Base-by-base conservation (phyloP, 1,140 invertebrate genomes). In the Achroia grisella region DNA sequence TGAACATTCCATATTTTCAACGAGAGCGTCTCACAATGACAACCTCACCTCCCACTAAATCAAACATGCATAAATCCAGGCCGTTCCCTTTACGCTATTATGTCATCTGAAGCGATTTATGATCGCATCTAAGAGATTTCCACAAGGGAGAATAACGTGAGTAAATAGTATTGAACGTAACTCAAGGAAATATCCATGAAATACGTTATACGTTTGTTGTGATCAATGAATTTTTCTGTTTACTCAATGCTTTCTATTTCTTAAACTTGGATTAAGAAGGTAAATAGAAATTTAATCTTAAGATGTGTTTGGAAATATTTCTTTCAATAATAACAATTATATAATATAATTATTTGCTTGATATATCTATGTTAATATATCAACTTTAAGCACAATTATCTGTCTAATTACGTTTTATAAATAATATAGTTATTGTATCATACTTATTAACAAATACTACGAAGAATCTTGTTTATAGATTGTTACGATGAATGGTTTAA, bases 61-160 rank as follows among this genome's bases (percentile, higher is more conserved):
- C 72, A 73, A 72, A 78, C 69, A 67, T 72, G 74, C 71, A 79
- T 79, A 82, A 82, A 79, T 82, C 73, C 59, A 64, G 55, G 59
- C 62, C 64, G 52, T 61, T 69, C 77, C 75, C 71, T 77, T 79
- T 62, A 71, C 73, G 75, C 75, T 72, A 76, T 79, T 78, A 78
- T 71, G 73, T 78, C 78, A 82, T 73, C 67, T 62, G 62, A 73
- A 76, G 67, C 73, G 75, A 79, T 79, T 79, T 82, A 79, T 76
- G 75, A 72, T 73, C 64, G 62, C 59, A 75, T 79, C 75, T 72
- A 70, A 74, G 71, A 79, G 71, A 77, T 77, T 79, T 77, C 63
- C 66, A 69, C 51, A 57, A 65, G 61, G 65, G 63, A 62, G 52
- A 67, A 77, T 73, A 71, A 68, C 66, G 41, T 54, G 46, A 67